Percentiles rank a stretch among this genome's conserved stretches.
These are phyloP conservation scores for Pollachius pollachius DNA, from an alignment of 2,113 vertebrate species.

Conservation along the genomic window DNA sequence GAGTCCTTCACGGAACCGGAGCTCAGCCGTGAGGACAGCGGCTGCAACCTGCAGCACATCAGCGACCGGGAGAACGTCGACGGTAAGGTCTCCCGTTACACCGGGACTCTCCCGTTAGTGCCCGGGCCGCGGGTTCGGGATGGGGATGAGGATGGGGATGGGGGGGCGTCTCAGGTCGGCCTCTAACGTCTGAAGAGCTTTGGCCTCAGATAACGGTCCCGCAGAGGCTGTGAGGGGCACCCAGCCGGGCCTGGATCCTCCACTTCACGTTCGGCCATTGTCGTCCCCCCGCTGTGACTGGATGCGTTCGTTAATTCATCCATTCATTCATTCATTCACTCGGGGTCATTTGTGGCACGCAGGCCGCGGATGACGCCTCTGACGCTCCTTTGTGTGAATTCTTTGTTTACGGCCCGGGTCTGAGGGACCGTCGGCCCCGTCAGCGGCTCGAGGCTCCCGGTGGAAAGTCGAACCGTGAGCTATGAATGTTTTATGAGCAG, in stretches of 20 bases:
- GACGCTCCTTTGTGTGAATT: not conserved
- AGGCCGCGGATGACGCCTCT: no score
- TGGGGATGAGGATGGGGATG: not conserved
- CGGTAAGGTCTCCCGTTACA: slow-evolving; percentile 35
- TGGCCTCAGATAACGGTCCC: no score
- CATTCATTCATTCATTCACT: no score
- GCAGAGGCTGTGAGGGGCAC: no score
- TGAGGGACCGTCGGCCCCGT: not conserved
- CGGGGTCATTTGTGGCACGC: no score
- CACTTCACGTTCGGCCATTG: no score
- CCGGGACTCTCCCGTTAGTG: not conserved
- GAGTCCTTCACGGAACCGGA: slow-evolving; percentile 60
- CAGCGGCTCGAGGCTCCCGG: not conserved
- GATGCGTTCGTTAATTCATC: no score
- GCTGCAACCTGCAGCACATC: slow-evolving; percentile 65
- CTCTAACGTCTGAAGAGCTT: not conserved
- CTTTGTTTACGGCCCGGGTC: not conserved
- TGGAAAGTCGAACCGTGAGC: not conserved
- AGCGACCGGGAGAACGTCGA: slow-evolving; percentile 65
- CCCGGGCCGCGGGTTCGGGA: no score
- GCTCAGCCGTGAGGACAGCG: slow-evolving; percentile 58
- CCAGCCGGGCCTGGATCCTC: no score
- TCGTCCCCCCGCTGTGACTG: no score
- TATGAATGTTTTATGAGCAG: not conserved
- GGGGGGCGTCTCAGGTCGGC: no score